Evolutionary conservation across 1,140 invertebrate genomes (phyloP), one percentile per base, ranked within the genome.

Genomic region (Paramacrobiotus metropolitanus): DNA sequence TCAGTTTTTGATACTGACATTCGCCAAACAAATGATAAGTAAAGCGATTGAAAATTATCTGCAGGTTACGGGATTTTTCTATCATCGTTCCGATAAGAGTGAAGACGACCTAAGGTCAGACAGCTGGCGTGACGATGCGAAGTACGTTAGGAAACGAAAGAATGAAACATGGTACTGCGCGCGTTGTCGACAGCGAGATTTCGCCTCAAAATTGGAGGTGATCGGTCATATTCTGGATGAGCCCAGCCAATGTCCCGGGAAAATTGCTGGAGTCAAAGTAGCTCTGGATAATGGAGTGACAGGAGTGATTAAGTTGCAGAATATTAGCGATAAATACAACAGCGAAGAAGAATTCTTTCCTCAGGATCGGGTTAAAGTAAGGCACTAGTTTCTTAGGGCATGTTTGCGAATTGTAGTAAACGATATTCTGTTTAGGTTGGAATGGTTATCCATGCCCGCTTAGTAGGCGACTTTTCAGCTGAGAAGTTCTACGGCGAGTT

Each of bases 241-340:
- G n/a, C 34, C 34, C 34, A 40, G 34, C 9, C 34, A 40, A 9
- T n/a, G 9, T n/a, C 34, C 9, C 34, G 9, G 9, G 9, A 9
- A n/a, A 40, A 9, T 40, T 9, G 9, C 48, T 24, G 48, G 15
- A 24, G 83, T 99, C 0, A 80, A 85, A 62, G 76, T 91, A 1
- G 78, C 84, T 0, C 73, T 99, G 0, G 94, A 99, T 68, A 98
- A 97, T 74, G 89, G 89, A 0, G 77, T 98, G 3, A 83, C 79
- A 4, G 93, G 94, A 1, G 96, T 95, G 70, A 89, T 98, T 68
- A 86, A 86, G 66, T 86, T 91, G 55, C 91, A 91, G 71, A 91
- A 91, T 72, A 76, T 99, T 4, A 95, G 90, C 24, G 93, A 98
- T 70, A 87, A 87, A 65, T 83, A 85, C 66, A 9, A 9, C 9